Percentiles rank a stretch among this genome's conserved stretches.
Conservation (phyloP, 2,888 invertebrate genomes). For the Scelioninae gen. 1 region DNA sequence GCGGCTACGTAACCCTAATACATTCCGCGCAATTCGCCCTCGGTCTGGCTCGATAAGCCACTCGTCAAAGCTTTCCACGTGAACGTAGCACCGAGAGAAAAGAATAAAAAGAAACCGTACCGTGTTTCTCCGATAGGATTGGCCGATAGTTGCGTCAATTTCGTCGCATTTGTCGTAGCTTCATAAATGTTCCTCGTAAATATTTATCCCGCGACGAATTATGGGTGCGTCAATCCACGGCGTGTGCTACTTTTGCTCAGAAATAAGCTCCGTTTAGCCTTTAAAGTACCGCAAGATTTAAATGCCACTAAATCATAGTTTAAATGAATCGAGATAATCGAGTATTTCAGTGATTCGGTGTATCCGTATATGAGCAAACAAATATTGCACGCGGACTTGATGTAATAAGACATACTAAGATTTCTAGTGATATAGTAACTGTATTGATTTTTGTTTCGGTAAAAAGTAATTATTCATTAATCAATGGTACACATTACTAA, state of each 20-base stretch:
- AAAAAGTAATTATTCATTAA: too few relatives aligned
- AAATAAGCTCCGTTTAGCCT: not conserved
- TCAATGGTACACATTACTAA: too few relatives aligned
- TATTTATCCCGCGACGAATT: constrained; percentile 38
- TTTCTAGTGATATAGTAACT: too few relatives aligned
- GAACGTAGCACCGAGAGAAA: constrained; percentile 13
- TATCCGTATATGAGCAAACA: not conserved
- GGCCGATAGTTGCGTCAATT: constrained; percentile 30
- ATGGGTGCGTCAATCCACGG: constrained; percentile 16
- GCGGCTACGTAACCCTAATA: constrained; percentile 56
- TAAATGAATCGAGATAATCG: constrained; percentile 14
- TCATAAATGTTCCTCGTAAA: constrained; percentile 51
- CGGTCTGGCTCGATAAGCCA: constrained; percentile 45
- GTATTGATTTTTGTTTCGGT: too few relatives aligned
- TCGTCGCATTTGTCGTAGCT: constrained; percentile 28
- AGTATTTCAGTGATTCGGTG: constrained; percentile 20
- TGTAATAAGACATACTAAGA: constrained; percentile 24
- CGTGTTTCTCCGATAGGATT: constrained; percentile 1
- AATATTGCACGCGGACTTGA: constrained; percentile 12
- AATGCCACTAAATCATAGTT: constrained; percentile 16
- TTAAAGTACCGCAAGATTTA: constrained; percentile 1
- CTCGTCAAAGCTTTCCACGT: constrained; percentile 46
- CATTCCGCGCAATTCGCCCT: constrained; percentile 47
- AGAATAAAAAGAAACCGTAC: constrained; percentile 46
- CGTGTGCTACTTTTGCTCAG: constrained; percentile 11